Evolutionary conservation across 1,140 invertebrate species (phyloP).

Genomic region (Antheraea mylitta): DNA sequence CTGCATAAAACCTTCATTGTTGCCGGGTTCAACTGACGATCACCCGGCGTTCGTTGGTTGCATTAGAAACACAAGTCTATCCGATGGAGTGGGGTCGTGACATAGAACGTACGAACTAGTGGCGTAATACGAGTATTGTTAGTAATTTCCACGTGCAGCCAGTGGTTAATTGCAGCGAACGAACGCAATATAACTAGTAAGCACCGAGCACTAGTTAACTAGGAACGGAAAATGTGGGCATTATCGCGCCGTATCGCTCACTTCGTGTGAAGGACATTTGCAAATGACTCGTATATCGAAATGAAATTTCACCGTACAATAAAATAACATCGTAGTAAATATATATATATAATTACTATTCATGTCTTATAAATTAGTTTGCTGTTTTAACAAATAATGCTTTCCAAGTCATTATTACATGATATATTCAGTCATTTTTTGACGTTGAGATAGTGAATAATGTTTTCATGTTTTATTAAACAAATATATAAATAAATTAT

Average conservation of each 20-base stretch:
- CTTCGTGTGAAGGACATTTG: constrained; percentile 33
- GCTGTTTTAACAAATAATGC: too few species aligned
- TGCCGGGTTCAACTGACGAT: constrained; percentile 53
- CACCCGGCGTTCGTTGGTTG: constrained; percentile 30
- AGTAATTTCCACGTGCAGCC: constrained; percentile 46
- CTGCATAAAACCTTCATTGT: constrained; percentile 36
- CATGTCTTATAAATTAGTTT: too few species aligned
- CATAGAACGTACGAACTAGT: constrained; percentile 40
- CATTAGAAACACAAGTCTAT: constrained; percentile 38
- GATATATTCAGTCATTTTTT: too few species aligned
- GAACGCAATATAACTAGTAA: constrained; percentile 17
- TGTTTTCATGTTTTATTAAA: too few species aligned
- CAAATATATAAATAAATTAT: too few species aligned
- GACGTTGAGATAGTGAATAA: too few species aligned
- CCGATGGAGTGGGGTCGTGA: constrained; percentile 45
- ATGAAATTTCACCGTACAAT: constrained; percentile 7
- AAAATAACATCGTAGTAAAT: too few species aligned
- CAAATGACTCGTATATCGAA: constrained; percentile 17
- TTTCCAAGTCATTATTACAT: too few species aligned
- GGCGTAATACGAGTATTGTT: constrained; percentile 51
- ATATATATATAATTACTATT: too few species aligned
- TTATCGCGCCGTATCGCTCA: constrained; percentile 36
- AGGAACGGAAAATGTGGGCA: constrained; percentile 42
- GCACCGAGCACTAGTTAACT: constrained; percentile 22
- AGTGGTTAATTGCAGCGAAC: constrained; percentile 35